Evolutionary conservation across 2,888 invertebrate genomes (phyloP), one percentile per base, ranked within the genome.

Genomic region (Belgica antarctica): DNA sequence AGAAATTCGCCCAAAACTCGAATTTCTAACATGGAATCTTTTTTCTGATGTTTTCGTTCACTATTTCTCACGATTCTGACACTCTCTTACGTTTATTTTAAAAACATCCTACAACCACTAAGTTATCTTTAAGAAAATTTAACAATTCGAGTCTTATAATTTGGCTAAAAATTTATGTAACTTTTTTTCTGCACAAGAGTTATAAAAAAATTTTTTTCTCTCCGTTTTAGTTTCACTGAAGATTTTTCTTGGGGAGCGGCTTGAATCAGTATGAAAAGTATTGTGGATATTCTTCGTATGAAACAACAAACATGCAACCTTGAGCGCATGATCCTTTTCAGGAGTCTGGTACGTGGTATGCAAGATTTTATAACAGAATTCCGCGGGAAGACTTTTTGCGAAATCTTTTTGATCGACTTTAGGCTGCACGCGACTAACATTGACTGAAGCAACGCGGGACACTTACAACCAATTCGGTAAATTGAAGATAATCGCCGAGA

Each of bases 241-340:
- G 47, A 47, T 68, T 65, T 68, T 68, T 68, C 68, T 68, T 68
- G 57, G 68, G 68, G 68, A 68, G 68, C 68, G 68, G 68, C 68
- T 59, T 68, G 68, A 68, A 68, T 57, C 28, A 68, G 34, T 57
- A 68, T 68, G 57, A 68, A 57, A 24, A 22, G 27, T 59, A 59
- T 59, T 59, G 59, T 68, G 68, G 47, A 52, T 47, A 19, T 68
- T 68, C 34, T 22, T 7, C 25, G 12, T 25, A 68, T 22, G 34
- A 57, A 47, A 57, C 57, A 68, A 28, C 28, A 68, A 68, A 31
- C 28, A 68, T 19, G 31, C 22, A 15, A 19, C 52, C 31, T 28
- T 68, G 10, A 68, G 68, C 68, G 68, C 68, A 68, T 68, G 68
- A 57, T 68, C 47, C 28, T 28, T 19, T 7, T 27, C 2, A 2